phyloP scores from a whole-genome alignment of 2,113 vertebrate genomes.

The Burhinus bistriatus region DNA sequence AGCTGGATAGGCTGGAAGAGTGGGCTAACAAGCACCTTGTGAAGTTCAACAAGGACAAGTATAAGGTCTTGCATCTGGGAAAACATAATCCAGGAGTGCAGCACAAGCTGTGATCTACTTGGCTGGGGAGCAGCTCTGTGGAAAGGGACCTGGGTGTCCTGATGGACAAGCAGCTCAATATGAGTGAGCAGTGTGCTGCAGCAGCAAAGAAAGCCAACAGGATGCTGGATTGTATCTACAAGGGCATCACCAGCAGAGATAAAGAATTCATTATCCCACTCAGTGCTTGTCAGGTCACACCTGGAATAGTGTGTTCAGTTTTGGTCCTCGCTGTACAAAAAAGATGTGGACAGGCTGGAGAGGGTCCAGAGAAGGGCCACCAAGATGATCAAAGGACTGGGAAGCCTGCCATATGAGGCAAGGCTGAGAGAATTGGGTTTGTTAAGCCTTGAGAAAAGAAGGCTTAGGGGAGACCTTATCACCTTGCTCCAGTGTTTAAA shows the following conservation, averaged over 20 bases:
- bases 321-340: neutral
- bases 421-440: neutral
- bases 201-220: neutral
- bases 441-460: neutral
- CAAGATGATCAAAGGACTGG: neutral
- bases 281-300: neutral
- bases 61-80: neutral
- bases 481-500: neutral
- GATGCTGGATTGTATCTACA: neutral
- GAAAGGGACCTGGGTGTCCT: neutral
- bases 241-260: neutral
- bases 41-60: too few relatives aligned
- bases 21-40: too few relatives aligned
- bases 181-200: neutral
- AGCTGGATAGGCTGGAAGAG: too few relatives aligned
- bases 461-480: neutral
- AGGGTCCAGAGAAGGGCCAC: neutral
- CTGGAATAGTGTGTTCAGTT: neutral
- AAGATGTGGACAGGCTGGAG: neutral
- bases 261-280: neutral
- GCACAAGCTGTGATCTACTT: neutral
- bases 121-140: neutral
- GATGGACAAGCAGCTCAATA: neutral
- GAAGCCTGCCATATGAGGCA: neutral
- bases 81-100: neutral